phyloP scores from a whole-genome alignment of 2,888 invertebrate genomes.

The Lampropteryx suffumata region DNA sequence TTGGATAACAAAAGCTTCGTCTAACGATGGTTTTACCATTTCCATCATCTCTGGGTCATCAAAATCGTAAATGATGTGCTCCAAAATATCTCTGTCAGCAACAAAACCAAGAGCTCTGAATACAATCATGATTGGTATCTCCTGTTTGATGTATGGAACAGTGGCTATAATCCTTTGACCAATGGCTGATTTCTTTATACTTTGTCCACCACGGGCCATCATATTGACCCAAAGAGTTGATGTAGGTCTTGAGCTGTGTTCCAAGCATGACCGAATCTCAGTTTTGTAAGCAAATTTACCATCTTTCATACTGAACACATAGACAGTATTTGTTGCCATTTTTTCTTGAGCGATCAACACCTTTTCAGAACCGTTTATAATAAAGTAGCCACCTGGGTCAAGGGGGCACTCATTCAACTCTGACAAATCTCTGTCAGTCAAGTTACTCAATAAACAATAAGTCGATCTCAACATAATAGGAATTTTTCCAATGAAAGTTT shows the following conservation, averaged over 20 bases:
- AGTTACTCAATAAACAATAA: constrained; percentile 96
- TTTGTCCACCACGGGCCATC: constrained; percentile 99
- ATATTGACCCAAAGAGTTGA: constrained; percentile 99
- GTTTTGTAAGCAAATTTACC: constrained; percentile 99
- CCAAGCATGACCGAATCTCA: constrained; percentile 93
- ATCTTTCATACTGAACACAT: constrained; percentile 99
- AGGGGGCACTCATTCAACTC: constrained; percentile 99
- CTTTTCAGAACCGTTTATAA: constrained; percentile 99
- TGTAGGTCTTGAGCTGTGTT: constrained; percentile 94
- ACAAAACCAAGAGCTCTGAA: constrained; percentile 99
- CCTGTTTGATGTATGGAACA: constrained; percentile 99
- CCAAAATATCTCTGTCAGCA: constrained; percentile 99
- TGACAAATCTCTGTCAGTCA: constrained; percentile 99
- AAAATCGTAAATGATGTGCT: constrained; percentile 99
- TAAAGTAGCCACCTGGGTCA: constrained; percentile 99
- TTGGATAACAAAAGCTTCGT: constrained; percentile 99
- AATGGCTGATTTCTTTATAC: constrained; percentile 99
- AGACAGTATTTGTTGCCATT: constrained; percentile 99
- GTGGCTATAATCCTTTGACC: constrained; percentile 99
- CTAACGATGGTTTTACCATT: constrained; percentile 99
- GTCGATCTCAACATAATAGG: constrained; percentile 99
- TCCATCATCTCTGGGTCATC: constrained; percentile 99
- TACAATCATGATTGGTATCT: constrained; percentile 99
- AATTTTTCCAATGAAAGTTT: constrained; percentile 93
- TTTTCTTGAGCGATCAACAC: constrained; percentile 99